Base-by-base conservation (phyloP, 2,888 invertebrate genomes). In the Cataglyphis cursor region DNA sequence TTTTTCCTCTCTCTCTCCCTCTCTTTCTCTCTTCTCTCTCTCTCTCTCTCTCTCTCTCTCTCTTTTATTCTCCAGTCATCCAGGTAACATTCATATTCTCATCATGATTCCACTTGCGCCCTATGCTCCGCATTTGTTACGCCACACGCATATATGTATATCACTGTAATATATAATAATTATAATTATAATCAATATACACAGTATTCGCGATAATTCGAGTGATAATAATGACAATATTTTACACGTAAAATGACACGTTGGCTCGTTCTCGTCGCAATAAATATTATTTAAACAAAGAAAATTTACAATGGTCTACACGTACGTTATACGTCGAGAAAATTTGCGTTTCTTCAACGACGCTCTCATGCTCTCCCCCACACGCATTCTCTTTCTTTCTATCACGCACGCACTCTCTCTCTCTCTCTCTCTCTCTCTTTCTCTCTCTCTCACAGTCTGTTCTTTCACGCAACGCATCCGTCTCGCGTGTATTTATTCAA, bases 181-280 rank as follows among this genome's bases (percentile, higher is more conserved):
- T 84, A 88, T 90, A 88, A 88, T 92, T 86, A 88, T 91, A 90
- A 88, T 93, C 92, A 92, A 93, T 91, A 93, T 94, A 94, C 94
- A 94, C 92, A 93, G 91, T 93, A 91, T 90, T 92, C 92, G 93
- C 93, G 91, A 92, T 94, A 93, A 91, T 92, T 93, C 93, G 94
- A 94, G 93, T 94, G 94, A 93, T 93, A 93, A 91, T 92, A 93
- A 93, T 94, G 94, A 94, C 92, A 93, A 90, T 95, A 94, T 95
- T 94, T 94, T 94, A 95, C 94, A 95, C 91, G 92, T 93, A 92
- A 93, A 94, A 93, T 93, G 93, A 93, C 94, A 92, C 92, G 89
- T 89, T 90, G 89, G 90, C 92, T 93, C 92, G 92, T 90, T 90
- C 72, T 57, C 91, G 90, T 90, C 92, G 93, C 92, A 94, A 94